phyloP scores from a whole-genome alignment of 1,140 invertebrate species.

The Trachymyrmex cornetzi region DNA sequence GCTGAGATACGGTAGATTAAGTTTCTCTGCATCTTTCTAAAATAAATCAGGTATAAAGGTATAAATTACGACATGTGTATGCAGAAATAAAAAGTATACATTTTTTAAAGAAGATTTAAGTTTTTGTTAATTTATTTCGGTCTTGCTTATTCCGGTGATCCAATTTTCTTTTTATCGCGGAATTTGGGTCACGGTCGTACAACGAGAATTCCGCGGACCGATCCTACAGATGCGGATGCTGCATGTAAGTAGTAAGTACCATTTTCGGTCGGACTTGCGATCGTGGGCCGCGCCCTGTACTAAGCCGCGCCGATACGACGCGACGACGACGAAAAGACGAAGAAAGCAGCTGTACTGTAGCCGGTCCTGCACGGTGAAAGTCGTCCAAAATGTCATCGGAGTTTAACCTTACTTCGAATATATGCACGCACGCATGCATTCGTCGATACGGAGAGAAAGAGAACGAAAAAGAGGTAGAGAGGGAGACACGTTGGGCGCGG shows the following conservation, averaged over 20 bases:
- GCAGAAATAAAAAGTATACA: neutral
- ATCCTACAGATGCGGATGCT: conserved; percentile 2
- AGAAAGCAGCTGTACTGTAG: conserved; percentile 73
- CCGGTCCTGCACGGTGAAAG: conserved; percentile 72
- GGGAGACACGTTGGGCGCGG: conserved; percentile 38
- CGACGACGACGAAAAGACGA: conserved; percentile 69
- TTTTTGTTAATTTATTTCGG: neutral
- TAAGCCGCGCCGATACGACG: neutral
- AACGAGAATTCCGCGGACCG: neutral
- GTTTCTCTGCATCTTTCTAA: neutral
- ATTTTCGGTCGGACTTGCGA: conserved; percentile 36
- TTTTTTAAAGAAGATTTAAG: neutral
- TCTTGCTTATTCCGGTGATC: neutral
- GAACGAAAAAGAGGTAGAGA: neutral
- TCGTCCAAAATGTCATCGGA: conserved; percentile 77
- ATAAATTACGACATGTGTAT: neutral
- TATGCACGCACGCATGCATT: conserved; percentile 37
- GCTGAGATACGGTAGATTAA: neutral
- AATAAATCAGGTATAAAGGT: neutral
- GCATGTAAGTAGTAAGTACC: conserved; percentile 45
- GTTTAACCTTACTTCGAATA: conserved; percentile 76
- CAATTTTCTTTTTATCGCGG: neutral
- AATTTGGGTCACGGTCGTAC: conserved; percentile 63
- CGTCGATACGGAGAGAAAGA: conserved; percentile 12
- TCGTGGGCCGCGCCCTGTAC: conserved; percentile 13